Base-by-base conservation (phyloP, 1,140 invertebrate species). In the Stenopsyche tienmushanensis region DNA sequence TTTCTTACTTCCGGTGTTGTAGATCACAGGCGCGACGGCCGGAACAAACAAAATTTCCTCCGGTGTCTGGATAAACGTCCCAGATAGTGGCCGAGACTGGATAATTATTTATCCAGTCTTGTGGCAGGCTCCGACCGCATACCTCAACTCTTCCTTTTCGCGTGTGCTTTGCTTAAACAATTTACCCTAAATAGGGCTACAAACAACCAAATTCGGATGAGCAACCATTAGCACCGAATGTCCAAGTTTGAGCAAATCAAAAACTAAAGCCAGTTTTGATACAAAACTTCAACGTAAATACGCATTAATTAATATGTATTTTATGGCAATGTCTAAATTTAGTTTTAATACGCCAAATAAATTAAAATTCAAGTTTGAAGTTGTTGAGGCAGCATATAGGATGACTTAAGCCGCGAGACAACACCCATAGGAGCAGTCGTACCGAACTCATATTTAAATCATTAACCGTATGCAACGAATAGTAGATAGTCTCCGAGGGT, bases 21-120 rank as follows among this genome's bases (percentile, higher is more conserved):
- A 69, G 62, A 69, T 69, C 67, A 69, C 57, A 18, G 10, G 58
- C 53, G 20, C 54, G 67, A 69, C 67, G 62, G 59, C 55, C 67
- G 67, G 64, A 69, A 69, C 67, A 66, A 69, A 69, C 67, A 53
- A 69, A 59, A 66, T 66, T 59, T 62, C 67, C 64, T 64, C 53
- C 63, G 47, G 53, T 59, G 63, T 41, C 63, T 53, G 63, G 63
- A 65, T 59, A 65, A 65, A 58, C 63, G 63, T 47, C 63, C 41
- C 54, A 64, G 66, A 68, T 47, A 64, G 50, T 20, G 67, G 23
- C 18, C 53, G 29, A 29, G 34, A 62, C 47, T 24, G 54, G 53
- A 64, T 69, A 65, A 69, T 69, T 62, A 62, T 65, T 69, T 69
- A 69, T 55, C 52, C 57, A 44, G 55, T n/a, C n/a, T n/a, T n/a